Base-by-base conservation (phyloP, 2,113 vertebrate species). In the Fregetta grallaria region DNA sequence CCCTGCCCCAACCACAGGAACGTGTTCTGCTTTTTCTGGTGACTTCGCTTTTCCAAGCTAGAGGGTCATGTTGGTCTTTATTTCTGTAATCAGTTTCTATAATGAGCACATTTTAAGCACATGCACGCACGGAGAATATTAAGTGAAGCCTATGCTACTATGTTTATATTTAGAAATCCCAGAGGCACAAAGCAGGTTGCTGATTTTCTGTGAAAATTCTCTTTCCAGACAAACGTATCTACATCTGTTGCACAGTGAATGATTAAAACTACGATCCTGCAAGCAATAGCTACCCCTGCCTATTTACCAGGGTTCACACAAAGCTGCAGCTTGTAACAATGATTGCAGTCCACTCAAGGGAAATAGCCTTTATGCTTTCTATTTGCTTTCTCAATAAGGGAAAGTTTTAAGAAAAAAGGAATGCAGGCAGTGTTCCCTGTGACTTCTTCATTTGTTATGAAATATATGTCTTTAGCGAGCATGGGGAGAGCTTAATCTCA, bases 171-270 rank as follows among this genome's bases (percentile, higher is more conserved):
- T 18, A 79, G 66, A n/a, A 15, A 72, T 50, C 76, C 74, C 78
- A 49, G 44, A 59, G 61, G 82, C 70, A 10, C 74, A 4, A 56
- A 36, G 58, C 79, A 83, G 52, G 71, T 20, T 23, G 86, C n/a
- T 29, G 62, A 13, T 90, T 92, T 88, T 86, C 71, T 7, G 2
- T 21, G 40, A 91, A 90, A 94, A 88, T 86, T 78, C 58, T 67
- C 56, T 68, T 75, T 73, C 61, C 40, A 34, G 45, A 53, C 52
- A 71, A 86, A 63, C 2, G 25, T 52, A 50, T 38, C 88, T 23
- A 16, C 38, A 9, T 12, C 42, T 20, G 36, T 30, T 14, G 34
- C 23, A 3, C 3, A 1, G 36, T 3, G 20, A 38, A 72, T n/a
- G 63, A 80, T 78, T 74, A 72, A 88, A 90, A 6, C 23, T 21